Conservation (phyloP, 2,113 vertebrate genomes). For the Arvicanthis niloticus region DNA sequence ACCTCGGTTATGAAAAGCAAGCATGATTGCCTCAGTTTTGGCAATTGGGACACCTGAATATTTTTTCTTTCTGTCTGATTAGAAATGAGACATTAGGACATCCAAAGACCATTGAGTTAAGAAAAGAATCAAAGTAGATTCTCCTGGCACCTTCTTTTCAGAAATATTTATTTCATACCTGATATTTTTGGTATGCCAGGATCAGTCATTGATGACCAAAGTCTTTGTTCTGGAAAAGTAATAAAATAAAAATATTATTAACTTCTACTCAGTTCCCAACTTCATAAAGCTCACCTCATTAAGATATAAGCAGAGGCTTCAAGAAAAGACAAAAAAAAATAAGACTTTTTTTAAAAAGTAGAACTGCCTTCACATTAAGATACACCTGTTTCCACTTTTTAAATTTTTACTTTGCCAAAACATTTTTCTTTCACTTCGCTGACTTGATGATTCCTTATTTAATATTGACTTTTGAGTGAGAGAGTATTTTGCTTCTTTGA, state of each 20-base stretch:
- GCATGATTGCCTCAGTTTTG: background rate
- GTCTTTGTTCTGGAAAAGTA: constrained; percentile 59
- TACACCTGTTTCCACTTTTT: constrained; percentile 55
- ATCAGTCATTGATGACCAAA: constrained; percentile 41
- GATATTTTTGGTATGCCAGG: background rate
- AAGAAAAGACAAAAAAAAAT: constrained; percentile 51
- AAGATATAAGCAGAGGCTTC: constrained; percentile 48
- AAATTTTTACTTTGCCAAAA: constrained; percentile 47
- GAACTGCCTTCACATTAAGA: constrained; percentile 31
- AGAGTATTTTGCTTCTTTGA: background rate
- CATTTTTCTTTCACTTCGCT: background rate
- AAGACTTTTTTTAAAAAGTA: background rate
- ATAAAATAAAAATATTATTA: constrained; percentile 62
- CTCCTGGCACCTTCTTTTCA: background rate
- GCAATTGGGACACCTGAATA: background rate
- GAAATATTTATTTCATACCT: constrained; percentile 49
- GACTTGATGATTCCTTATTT: background rate
- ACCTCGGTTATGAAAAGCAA: background rate
- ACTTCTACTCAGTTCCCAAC: background rate
- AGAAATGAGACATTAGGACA: background rate
- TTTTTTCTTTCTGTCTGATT: background rate
- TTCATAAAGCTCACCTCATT: constrained; percentile 60
- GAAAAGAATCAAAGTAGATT: background rate
- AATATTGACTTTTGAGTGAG: background rate
- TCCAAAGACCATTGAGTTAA: background rate